These are phyloP conservation scores for Pseudopodoces humilis DNA, from an alignment of 2,113 vertebrate genomes.

Conservation along the genomic window DNA sequence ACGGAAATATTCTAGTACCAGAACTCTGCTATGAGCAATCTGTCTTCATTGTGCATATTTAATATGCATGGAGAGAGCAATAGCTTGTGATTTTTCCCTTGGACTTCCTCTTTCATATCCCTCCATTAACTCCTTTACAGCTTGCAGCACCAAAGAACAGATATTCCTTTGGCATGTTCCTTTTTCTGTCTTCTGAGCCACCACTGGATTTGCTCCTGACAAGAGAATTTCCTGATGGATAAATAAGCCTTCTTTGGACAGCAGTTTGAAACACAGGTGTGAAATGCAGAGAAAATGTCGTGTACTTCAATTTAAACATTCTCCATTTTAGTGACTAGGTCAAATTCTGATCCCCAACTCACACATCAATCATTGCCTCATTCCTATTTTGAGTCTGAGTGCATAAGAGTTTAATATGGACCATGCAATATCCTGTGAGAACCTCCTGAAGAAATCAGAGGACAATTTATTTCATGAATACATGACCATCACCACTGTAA, in stretches of 20 bases:
- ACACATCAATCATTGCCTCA: neutral
- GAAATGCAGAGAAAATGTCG: neutral
- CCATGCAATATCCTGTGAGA: neutral
- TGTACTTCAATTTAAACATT: neutral
- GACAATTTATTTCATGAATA: neutral
- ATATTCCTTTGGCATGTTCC: neutral
- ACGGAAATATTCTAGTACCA: neutral
- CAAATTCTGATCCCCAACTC: neutral
- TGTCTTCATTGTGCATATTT: neutral
- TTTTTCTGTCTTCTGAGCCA: neutral
- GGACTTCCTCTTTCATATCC: slow-evolving; percentile 2
- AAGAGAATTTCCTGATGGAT: neutral
- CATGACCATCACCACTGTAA: neutral
- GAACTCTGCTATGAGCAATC: neutral
- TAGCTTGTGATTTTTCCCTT: neutral
- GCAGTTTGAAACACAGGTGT: neutral
- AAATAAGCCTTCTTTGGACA: neutral
- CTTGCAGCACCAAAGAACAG: neutral
- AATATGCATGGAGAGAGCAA: neutral
- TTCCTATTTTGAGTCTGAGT: neutral
- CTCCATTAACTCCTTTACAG: neutral
- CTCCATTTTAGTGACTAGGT: neutral
- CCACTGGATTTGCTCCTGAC: neutral
- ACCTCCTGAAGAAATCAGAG: neutral
- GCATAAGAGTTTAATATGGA: neutral